Conservation (phyloP, 2,113 vertebrate genomes). For the Trinectes maculatus region DNA sequence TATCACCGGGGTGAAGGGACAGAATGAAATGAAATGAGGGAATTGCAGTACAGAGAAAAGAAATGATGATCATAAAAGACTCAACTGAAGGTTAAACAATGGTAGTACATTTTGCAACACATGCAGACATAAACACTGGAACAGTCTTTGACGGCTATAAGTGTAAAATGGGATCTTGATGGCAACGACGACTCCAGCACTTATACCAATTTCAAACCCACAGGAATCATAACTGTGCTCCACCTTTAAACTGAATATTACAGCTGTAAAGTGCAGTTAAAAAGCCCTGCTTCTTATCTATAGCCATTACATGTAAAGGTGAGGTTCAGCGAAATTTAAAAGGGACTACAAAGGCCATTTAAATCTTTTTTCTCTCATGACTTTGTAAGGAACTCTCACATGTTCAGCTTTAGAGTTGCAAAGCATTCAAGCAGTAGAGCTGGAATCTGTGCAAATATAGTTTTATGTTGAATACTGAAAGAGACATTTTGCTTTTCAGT, state of each 20-base stretch:
- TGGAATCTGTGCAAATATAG: no score
- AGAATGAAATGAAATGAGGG: no score
- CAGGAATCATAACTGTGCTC: neutral
- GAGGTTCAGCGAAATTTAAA: neutral
- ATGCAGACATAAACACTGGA: neutral
- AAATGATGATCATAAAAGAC: no score
- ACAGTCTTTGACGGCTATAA: neutral
- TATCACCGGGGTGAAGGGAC: no score
- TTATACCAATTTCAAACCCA: neutral
- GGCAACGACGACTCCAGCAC: neutral
- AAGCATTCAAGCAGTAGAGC: neutral
- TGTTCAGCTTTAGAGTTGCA: no score
- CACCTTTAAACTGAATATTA: neutral
- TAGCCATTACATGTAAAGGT: neutral
- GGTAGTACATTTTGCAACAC: neutral
- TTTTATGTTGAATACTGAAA: neutral
- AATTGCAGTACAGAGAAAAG: no score
- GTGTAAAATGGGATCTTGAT: neutral
- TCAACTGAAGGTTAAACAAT: neutral
- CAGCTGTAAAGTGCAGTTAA: neutral
- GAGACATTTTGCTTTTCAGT: no score
- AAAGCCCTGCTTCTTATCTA: neutral
- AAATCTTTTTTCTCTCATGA: no score
- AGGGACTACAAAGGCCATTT: neutral
- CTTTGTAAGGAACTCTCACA: no score